Base-by-base conservation (phyloP, 1,140 invertebrate species). In the Eumeta japonica region DNA sequence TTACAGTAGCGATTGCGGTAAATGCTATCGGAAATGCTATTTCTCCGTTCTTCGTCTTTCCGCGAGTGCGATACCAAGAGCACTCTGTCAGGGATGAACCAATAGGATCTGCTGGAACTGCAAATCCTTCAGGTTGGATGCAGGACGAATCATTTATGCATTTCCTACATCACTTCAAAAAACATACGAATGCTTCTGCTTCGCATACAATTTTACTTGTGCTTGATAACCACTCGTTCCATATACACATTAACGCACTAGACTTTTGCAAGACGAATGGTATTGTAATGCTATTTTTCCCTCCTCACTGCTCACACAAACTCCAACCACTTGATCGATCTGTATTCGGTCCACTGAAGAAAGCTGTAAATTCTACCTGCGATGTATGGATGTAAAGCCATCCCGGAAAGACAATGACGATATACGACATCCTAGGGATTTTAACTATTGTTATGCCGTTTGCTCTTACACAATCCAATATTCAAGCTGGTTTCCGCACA, bases 351-450 rank as follows among this genome's bases (percentile, higher is more conserved):
- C 58, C 63, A 19, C 58, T 75, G 2, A 74, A 73, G 37, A 57
- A 52, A 36, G 46, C 51, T 45, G 52, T 65, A 34, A 62, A 67
- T 39, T 24, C 44, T 9, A 50, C 54, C 13, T 57, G 52, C 35
- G 61, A 75, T 51, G 53, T 29, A 24, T 24, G 75, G 72, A 55
- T 78, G 59, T 32, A 49, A 46, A 64, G 29, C 36, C 52, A 80
- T 43, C 59, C 66, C n/a, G 66, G 72, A n/a, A 76, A 67, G 52
- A 50, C 64, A 5, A 73, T 80, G 51, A 57, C 60, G 10, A 73
- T 79, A 17, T 78, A 76, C 50, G 68, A 78, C 40, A 65, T 79
- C 33, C 61, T 71, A 29, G 46, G 39, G 4, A 62, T 77, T 34
- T 42, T 73, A 18, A 37, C 46, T 17, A 42, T 52, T 48, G 62